A percentile compares a stretch with the other conserved stretches of the same genome.
phyloP scores from a whole-genome alignment of 2,797 vertebrate genomes.

The Graptemys geographica region DNA sequence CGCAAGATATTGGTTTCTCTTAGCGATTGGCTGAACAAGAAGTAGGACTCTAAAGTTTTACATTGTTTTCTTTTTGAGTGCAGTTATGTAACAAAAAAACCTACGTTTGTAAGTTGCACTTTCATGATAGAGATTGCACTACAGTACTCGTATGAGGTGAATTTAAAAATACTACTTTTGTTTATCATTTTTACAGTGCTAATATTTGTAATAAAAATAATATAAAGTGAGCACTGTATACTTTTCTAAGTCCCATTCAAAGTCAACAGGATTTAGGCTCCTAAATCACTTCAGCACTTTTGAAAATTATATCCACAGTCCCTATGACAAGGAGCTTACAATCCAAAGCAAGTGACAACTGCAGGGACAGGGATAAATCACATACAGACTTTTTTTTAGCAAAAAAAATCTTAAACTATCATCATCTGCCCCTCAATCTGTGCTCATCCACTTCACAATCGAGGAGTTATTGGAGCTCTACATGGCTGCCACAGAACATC shows the following conservation, averaged over 20 bases:
- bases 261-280: background rate
- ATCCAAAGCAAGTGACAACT: background rate
- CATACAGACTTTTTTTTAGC: background rate
- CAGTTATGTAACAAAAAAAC: no score
- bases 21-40: no score
- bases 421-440: background rate
- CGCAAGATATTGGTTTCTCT: no score
- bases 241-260: background rate
- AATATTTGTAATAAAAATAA: no score
- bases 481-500: background rate
- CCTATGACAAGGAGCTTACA: background rate
- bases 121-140: no score
- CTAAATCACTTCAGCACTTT: background rate
- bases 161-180: no score
- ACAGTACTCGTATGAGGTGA: no score
- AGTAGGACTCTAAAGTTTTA: no score
- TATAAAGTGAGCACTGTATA: no score
- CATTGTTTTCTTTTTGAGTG: no score
- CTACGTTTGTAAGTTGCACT: no score
- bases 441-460: background rate
- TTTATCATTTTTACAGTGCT: no score
- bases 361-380: background rate
- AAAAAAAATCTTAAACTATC: background rate
- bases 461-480: background rate
- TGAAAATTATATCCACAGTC: background rate